These are phyloP conservation scores for Eupelmus urozonus DNA, from an alignment of 2,888 invertebrate genomes.

Conservation along the genomic window DNA sequence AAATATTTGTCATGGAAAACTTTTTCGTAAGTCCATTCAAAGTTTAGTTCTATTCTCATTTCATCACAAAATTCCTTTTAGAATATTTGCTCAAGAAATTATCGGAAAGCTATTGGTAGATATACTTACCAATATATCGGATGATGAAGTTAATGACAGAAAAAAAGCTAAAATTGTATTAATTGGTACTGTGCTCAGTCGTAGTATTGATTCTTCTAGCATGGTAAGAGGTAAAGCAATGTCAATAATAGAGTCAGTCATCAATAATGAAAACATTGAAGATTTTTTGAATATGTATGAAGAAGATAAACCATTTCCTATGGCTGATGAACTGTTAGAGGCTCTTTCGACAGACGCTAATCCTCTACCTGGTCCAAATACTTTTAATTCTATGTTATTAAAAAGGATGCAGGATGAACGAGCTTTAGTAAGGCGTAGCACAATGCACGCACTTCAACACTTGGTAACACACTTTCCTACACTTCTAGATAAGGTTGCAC, in stretches of 20 bases:
- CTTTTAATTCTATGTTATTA: conserved; percentile 75
- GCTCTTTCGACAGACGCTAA: conserved; percentile 63
- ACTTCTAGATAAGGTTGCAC: conserved; percentile 60
- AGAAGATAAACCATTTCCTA: conserved; percentile 63
- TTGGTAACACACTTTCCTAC: conserved; percentile 63
- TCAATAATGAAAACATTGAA: conserved; percentile 61
- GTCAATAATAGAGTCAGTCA: conserved; percentile 79
- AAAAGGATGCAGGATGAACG: conserved; percentile 78
- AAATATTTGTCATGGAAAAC: conserved; percentile 62
- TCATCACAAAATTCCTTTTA: conserved; percentile 75
- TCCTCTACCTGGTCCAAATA: conserved; percentile 70
- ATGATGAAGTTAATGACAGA: conserved; percentile 42
- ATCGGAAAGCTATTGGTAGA: conserved; percentile 76
- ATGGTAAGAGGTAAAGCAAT: conserved; percentile 81
- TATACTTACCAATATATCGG: conserved; percentile 29
- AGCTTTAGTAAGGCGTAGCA: conserved; percentile 78
- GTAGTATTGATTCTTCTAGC: conserved; percentile 80
- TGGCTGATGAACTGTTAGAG: conserved; percentile 63
- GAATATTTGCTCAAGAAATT: conserved; percentile 79
- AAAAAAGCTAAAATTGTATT: conserved; percentile 68
- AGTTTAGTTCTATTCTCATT: conserved; percentile 69
- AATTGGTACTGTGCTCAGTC: conserved; percentile 79
- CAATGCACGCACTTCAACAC: conserved; percentile 69
- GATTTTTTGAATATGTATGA: conserved; percentile 62
- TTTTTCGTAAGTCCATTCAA: conserved; percentile 62